Percentiles rank a stretch among this genome's conserved stretches.
phyloP scores from a whole-genome alignment of 2,113 vertebrate genomes.

The Cephalopholis sonnerati region DNA sequence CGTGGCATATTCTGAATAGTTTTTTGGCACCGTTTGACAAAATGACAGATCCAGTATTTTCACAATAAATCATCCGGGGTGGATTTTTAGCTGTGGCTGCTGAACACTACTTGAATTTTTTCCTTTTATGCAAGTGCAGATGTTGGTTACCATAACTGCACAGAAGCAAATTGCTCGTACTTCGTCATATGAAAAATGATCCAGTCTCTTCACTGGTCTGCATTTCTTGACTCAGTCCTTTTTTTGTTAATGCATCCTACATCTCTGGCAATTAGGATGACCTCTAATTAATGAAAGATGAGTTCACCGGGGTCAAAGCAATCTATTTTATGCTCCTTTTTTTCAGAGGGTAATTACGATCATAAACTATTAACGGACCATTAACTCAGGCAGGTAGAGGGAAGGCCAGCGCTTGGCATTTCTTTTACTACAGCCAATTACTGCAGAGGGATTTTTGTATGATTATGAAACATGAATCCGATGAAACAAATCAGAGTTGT shows the following conservation, averaged over 20 bases:
- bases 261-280: slow-evolving; percentile 78
- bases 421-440: slow-evolving; percentile 62
- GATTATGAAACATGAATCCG: slow-evolving; percentile 52
- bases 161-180: slow-evolving; percentile 31
- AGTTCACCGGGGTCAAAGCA: slow-evolving; percentile 81
- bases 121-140: slow-evolving; percentile 51
- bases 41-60: slow-evolving; percentile 62
- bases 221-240: slow-evolving; percentile 59
- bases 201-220: slow-evolving; percentile 34
- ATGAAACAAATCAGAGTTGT: slow-evolving; percentile 32
- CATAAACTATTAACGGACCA: slow-evolving; percentile 81
- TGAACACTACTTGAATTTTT: slow-evolving; percentile 42
- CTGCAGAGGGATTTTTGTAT: slow-evolving; percentile 43
- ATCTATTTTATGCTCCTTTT: slow-evolving; percentile 74
- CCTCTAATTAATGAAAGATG: slow-evolving; percentile 81
- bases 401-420: slow-evolving; percentile 68
- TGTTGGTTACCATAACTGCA: slow-evolving; percentile 51
- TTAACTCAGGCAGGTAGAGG: slow-evolving; percentile 77
- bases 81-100: slow-evolving; percentile 51
- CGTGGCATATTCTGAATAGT: slow-evolving; percentile 47
- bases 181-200: slow-evolving; percentile 71
- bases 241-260: slow-evolving; percentile 72
- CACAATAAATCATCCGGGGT: slow-evolving; percentile 59
- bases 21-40: slow-evolving; percentile 66
- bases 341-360: slow-evolving; percentile 79